phyloP scores from a whole-genome alignment of 64 coral and sea anemone species.

The Cladopsammia gracilis region DNA sequence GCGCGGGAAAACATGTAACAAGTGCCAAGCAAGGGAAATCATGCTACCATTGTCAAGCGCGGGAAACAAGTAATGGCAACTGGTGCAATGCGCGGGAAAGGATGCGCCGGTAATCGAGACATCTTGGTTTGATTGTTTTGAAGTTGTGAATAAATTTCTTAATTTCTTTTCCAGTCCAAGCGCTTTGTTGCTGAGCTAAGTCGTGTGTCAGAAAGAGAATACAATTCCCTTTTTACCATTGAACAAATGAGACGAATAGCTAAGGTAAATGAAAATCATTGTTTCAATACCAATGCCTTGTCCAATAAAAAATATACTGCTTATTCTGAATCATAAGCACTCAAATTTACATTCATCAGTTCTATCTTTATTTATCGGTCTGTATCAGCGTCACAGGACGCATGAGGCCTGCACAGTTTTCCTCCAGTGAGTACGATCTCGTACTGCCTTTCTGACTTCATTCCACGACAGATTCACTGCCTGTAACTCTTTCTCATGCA shows the following conservation, averaged over 20 bases:
- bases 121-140: not conserved
- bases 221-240: conserved; percentile 91
- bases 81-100: not conserved
- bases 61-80: not conserved
- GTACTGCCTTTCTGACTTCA: too few relatives aligned
- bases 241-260: conserved; percentile 93
- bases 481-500: not conserved
- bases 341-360: too few relatives aligned
- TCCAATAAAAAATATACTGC: not conserved
- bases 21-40: too few relatives aligned
- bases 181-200: conserved; percentile 96
- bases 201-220: conserved; percentile 88
- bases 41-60: not conserved
- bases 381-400: too few relatives aligned
- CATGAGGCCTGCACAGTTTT: too few relatives aligned
- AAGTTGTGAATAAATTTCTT: not conserved
- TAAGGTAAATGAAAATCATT: conserved; percentile 57
- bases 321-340: too few relatives aligned
- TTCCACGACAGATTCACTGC: too few relatives aligned
- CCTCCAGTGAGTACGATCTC: too few relatives aligned
- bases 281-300: not conserved
- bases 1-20: too few relatives aligned
- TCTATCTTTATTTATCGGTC: too few relatives aligned
- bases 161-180: conserved; percentile 76
- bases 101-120: not conserved